Evolutionary conservation across 2,888 invertebrate species (phyloP), one percentile per base, ranked within the genome.

Genomic region (Muschampia plurimacula): DNA sequence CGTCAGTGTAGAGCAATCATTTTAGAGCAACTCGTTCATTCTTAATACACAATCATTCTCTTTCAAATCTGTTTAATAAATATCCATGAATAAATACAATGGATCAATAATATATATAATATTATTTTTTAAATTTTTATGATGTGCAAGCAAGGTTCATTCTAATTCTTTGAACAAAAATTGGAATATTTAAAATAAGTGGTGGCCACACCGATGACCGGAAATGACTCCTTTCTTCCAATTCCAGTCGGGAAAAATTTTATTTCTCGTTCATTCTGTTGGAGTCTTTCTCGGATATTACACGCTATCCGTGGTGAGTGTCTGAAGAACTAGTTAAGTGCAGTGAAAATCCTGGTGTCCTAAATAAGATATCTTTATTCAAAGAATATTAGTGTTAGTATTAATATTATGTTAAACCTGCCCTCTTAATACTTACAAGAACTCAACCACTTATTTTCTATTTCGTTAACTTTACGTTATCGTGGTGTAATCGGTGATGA

Each of bases 181-280:
- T 44, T 7, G 64, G 64, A 66, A 55, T 41, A n/a, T 76, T 73
- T 46, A 12, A 46, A 59, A 73, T 76, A 71, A 67, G 49, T 28
- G 59, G 67, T 80, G 76, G 84, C 85, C 81, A 90, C 89, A 87
- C 86, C 78, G 28, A 69, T 55, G 28, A 80, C 86, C 92, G 93
- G 93, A 94, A 90, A 86, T 91, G 88, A 89, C 85, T 86, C 84
- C 83, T 81, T 84, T 83, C 82, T 85, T 86, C 89, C 84, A 85
- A 89, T 86, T 89, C 86, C 85, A 91, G 88, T 85, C 86, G 87
- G 87, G 90, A 85, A 87, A 90, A 90, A 90, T 89, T 87, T 87
- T 84, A 89, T 92, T 92, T 89, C 95, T 96, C 96, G 95, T 94
- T 93, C 96, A 96, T 96, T 96, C 96, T 96, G 95, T 95, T 95